phyloP scores from a whole-genome alignment of 2,888 invertebrate species.

The Drosophila leonis region DNA sequence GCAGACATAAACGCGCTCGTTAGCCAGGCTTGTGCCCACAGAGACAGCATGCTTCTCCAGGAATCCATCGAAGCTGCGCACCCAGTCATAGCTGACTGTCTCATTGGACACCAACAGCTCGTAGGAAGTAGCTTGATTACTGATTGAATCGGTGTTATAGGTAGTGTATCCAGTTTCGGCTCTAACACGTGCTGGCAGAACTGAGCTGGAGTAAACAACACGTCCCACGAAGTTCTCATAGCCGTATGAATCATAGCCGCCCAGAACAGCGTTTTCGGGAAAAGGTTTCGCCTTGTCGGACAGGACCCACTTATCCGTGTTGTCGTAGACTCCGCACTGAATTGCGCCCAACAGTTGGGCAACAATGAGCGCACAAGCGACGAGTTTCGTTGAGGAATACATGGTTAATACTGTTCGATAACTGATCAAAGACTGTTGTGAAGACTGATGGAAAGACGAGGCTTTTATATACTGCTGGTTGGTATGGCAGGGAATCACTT shows the following conservation, averaged over 20 bases:
- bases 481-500: neutral
- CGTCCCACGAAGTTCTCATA: constrained; percentile 61
- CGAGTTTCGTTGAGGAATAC: constrained; percentile 27
- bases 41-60: constrained; percentile 38
- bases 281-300: constrained; percentile 20
- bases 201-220: neutral
- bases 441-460: too few species aligned
- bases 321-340: constrained; percentile 36
- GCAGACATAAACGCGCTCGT: constrained; percentile 52
- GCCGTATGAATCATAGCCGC: constrained; percentile 51
- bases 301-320: constrained; percentile 39
- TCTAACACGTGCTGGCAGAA: constrained; percentile 53
- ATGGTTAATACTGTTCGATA: constrained; percentile 29
- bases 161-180: constrained; percentile 43
- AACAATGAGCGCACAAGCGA: constrained; percentile 32
- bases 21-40: constrained; percentile 43
- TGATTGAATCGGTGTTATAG: constrained; percentile 15
- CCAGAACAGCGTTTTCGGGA: constrained; percentile 43
- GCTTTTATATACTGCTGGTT: neutral
- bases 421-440: neutral
- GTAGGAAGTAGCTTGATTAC: constrained; percentile 16
- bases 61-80: constrained; percentile 53
- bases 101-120: constrained; percentile 38
- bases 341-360: constrained; percentile 42
- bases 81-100: constrained; percentile 42